phyloP scores from a whole-genome alignment of 2,888 invertebrate species.

The Ptilodon capucinus region DNA sequence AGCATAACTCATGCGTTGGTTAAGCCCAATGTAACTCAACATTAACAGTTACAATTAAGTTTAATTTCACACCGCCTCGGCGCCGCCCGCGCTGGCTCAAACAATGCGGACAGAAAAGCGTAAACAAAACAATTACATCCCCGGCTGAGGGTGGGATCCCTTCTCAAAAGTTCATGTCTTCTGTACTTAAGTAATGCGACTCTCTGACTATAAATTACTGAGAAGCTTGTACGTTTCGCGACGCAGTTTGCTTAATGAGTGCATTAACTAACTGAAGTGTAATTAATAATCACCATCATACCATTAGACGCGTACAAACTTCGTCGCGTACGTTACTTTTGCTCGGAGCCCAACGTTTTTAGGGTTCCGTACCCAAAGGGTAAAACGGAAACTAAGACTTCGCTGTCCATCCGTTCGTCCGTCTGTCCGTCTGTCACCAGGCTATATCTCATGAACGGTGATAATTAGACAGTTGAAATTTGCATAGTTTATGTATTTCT shows the following conservation, averaged over 20 bases:
- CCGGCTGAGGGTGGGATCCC: constrained; percentile 55
- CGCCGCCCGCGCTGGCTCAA: too few species aligned
- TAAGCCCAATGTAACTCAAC: constrained; percentile 44
- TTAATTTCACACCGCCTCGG: constrained; percentile 53
- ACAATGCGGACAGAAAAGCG: constrained; percentile 52
- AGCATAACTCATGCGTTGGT: constrained; percentile 12
- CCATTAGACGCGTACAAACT: neutral
- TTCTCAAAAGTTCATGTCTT: constrained; percentile 53
- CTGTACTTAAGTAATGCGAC: constrained; percentile 51
- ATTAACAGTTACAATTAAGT: constrained; percentile 60
- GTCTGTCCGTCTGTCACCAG: too few species aligned
- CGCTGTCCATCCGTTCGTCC: too few species aligned
- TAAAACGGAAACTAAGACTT: too few species aligned
- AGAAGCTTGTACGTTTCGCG: constrained; percentile 45
- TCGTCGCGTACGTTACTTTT: neutral
- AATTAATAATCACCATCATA: neutral
- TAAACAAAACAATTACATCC: constrained; percentile 69
- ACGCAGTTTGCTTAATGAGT: constrained; percentile 31
- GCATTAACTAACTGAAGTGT: constrained; percentile 3
- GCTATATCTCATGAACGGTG: too few species aligned
- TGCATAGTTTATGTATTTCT: too few species aligned
- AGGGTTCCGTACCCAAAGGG: too few species aligned
- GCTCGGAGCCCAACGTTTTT: too few species aligned
- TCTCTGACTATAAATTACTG: constrained; percentile 57
- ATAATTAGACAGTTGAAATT: too few species aligned